Evolutionary conservation across 2,113 vertebrate genomes (phyloP), one percentile per base, ranked within the genome.

Genomic region (Pteronura brasiliensis): DNA sequence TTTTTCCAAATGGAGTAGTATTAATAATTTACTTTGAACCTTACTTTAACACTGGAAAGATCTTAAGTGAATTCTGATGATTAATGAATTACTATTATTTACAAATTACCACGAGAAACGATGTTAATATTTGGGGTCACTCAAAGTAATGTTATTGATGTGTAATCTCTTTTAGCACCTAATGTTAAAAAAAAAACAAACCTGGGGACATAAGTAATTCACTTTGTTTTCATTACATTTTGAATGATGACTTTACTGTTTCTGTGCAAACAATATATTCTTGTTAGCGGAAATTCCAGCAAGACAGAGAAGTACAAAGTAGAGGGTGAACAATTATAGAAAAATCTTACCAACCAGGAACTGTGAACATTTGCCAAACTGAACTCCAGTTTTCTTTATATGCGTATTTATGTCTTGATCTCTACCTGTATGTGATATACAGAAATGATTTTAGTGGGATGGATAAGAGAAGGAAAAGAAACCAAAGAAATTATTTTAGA

Each of bases 21-120:
- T 84, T 85, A 92, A 88, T 82, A 86, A 89, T 87, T 96, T 90
- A 96, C 71, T 84, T 90, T 85, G 80, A 67, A 31, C 25, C 11
- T 86, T 84, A 63, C 39, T 72, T 95, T 44, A 91, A 81, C 34
- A 96, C 42, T 71, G 20, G 36, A 57, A 67, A 34, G 8, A 23
- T 17, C 47, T 72, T 71, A 81, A 61, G 63, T 88, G 39, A 67
- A 83, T 77, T 89, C 82, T 86, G n/a, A 82, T 52, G 39, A 82
- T 93, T 93, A 90, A 93, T 96, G 55, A 79, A 82, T 86, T 88
- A 42, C 36, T 72, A 31, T 90, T 71, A 63, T 13, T 39, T 88
- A 85, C 9, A 93, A 88, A 69, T 85, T 92, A 76, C 49, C 6
- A 55, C 21, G 55, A 95, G 17, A 76, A 76, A 88, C 27, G 10